Evolutionary conservation across 2,113 vertebrate genomes (phyloP).

Genomic region (Microcebus griseorufus): DNA sequence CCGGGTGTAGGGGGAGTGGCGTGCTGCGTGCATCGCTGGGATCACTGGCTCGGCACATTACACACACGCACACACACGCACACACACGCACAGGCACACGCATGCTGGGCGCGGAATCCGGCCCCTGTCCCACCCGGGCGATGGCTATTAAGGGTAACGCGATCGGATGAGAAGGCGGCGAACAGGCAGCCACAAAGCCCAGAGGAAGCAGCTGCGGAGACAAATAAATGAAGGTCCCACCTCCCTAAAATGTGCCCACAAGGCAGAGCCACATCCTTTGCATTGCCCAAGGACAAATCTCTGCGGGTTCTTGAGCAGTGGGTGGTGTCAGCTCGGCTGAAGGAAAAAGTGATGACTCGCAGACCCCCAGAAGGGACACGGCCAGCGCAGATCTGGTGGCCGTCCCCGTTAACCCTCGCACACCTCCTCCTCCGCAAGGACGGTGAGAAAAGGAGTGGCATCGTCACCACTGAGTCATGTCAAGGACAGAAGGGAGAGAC

Average conservation of each 20-base stretch:
- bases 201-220: slow-evolving; percentile 53
- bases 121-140: background rate
- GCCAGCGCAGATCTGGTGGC: background rate
- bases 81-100: background rate
- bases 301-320: background rate
- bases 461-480: accelerated
- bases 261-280: slow-evolving; percentile 40
- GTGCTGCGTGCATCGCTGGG: background rate
- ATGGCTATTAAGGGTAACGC: background rate
- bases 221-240: background rate
- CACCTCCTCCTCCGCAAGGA: background rate
- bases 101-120: background rate
- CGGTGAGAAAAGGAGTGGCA: background rate
- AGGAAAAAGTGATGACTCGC: background rate
- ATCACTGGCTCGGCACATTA: background rate
- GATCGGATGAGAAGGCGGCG: background rate
- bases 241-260: slow-evolving; percentile 36
- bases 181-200: background rate
- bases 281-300: background rate
- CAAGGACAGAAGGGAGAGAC: background rate
- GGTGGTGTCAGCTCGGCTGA: background rate
- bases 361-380: background rate
- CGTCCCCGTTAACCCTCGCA: background rate
- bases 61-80: background rate
- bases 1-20: background rate